These are phyloP conservation scores for Protobothrops flavoviridis DNA, from an alignment of 2,113 vertebrate species.

Conservation along the genomic window DNA sequence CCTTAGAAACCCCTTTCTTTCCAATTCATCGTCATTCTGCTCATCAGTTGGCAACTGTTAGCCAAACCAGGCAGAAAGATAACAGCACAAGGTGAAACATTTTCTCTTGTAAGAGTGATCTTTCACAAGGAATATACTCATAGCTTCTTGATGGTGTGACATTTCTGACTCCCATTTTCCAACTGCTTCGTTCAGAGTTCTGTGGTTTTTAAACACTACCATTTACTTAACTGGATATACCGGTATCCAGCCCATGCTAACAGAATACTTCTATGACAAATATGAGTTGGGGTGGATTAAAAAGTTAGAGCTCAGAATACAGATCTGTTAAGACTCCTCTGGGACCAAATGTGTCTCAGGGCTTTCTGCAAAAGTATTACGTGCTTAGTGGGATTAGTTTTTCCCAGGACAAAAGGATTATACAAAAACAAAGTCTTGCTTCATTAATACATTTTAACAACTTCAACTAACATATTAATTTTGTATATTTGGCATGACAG, in stretches of 20 bases:
- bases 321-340: background rate
- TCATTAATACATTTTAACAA: background rate
- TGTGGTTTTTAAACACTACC: background rate
- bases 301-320: background rate
- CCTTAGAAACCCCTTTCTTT: background rate
- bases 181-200: fast-evolving
- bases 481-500: fast-evolving
- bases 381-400: background rate
- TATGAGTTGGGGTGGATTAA: background rate
- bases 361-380: background rate
- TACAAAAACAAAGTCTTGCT: fast-evolving
- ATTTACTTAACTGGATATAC: slow-evolving; percentile 5
- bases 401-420: background rate
- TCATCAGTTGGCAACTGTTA: slow-evolving; percentile 25
- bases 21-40: slow-evolving; percentile 21
- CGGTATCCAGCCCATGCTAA: background rate
- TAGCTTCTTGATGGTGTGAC: background rate
- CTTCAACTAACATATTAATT: fast-evolving
- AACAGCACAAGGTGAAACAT: background rate
- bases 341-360: background rate
- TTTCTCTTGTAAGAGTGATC: slow-evolving; percentile 28
- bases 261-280: background rate
- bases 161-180: background rate
- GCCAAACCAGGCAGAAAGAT: slow-evolving; percentile 1
- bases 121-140: background rate